A percentile compares a stretch with the other conserved stretches of the same genome.
Evolutionary conservation across 2,888 invertebrate genomes (phyloP).

Genomic region (Lepidonotus clava): DNA sequence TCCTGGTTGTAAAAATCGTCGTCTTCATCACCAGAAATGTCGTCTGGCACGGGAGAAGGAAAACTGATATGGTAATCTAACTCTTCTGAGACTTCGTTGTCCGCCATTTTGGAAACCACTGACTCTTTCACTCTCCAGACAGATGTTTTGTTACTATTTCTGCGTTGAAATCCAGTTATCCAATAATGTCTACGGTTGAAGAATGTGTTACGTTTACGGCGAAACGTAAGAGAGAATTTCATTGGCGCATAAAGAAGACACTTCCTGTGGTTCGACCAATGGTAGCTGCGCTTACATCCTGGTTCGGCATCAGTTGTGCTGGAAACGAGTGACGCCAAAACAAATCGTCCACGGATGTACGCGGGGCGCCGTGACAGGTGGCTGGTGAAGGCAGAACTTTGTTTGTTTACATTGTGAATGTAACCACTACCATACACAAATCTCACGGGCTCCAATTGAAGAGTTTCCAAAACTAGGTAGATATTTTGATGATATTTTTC

Average conservation of each 20-base stretch:
- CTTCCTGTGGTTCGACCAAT: neutral
- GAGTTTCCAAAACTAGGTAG: too few relatives aligned
- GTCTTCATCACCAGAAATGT: conserved; percentile 56
- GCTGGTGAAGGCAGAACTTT: neutral
- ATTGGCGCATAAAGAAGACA: neutral
- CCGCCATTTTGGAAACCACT: conserved; percentile 50
- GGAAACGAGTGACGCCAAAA: conserved; percentile 43
- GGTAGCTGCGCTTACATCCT: neutral
- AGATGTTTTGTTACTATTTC: too few relatives aligned
- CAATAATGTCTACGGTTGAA: too few relatives aligned
- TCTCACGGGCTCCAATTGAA: too few relatives aligned
- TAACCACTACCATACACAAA: too few relatives aligned
- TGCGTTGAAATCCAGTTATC: too few relatives aligned
- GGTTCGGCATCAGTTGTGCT: conserved; percentile 19
- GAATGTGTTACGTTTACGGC: too few relatives aligned
- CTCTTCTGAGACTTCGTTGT: conserved; percentile 64
- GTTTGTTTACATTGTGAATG: too few relatives aligned
- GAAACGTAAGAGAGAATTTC: neutral
- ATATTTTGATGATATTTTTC: too few relatives aligned
- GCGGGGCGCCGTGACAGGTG: too few relatives aligned
- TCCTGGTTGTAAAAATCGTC: conserved; percentile 60
- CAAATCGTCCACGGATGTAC: neutral
- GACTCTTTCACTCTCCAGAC: too few relatives aligned
- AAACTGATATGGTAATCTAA: conserved; percentile 74
- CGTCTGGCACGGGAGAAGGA: conserved; percentile 62